Conservation (phyloP, 2,888 invertebrate genomes). For the Vanessa cardui region DNA sequence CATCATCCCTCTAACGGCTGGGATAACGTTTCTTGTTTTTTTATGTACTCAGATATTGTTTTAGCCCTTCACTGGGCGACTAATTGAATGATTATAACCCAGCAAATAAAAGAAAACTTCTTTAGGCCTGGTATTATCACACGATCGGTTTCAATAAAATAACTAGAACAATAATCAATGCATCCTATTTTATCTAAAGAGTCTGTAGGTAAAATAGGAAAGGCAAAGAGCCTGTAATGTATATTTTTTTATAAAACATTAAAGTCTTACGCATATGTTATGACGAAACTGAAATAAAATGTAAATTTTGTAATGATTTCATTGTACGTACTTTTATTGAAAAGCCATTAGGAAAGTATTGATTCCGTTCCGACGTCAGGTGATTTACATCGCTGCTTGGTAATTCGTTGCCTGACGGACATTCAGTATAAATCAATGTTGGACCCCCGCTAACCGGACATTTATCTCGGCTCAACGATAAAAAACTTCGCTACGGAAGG, state of each 20-base stretch:
- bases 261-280: not conserved
- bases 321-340: conserved; percentile 46
- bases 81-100: conserved; percentile 18
- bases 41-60: conserved; percentile 64
- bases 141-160: too few species aligned
- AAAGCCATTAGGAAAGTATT: conserved; percentile 63
- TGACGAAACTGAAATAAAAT: not conserved
- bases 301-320: conserved; percentile 10
- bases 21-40: conserved; percentile 47
- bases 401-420: conserved; percentile 80
- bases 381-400: conserved; percentile 78
- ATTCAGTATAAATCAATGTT: conserved; percentile 78
- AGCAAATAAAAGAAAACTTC: too few species aligned
- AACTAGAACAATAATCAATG: too few species aligned
- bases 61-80: conserved; percentile 59
- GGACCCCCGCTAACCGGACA: conserved; percentile 80
- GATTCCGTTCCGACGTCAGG: conserved; percentile 62
- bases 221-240: too few species aligned
- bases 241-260: too few species aligned
- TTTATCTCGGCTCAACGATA: conserved; percentile 72
- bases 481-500: conserved; percentile 65
- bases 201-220: too few species aligned
- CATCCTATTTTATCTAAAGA: too few species aligned
- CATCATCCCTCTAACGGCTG: conserved; percentile 49
- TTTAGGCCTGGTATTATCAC: too few species aligned